phyloP scores from a whole-genome alignment of 2,113 vertebrate species.

The Pollimyrus isidori region DNA sequence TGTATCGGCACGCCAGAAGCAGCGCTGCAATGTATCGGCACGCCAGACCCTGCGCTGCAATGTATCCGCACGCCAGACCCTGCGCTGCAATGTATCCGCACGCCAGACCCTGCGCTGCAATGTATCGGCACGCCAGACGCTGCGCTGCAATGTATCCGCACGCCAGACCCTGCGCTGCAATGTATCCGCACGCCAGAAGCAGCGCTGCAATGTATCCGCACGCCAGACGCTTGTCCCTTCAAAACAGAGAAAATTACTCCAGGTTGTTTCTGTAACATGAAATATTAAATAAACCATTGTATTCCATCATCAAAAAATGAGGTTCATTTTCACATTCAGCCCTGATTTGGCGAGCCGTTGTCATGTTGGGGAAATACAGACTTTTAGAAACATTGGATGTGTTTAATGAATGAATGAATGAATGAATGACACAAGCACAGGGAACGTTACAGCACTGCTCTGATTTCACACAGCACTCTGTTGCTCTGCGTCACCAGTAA shows the following conservation, averaged over 20 bases:
- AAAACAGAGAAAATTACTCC: not conserved
- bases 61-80: no score
- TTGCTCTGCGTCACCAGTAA: conserved; percentile 52
- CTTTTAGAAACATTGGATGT: conserved; percentile 57
- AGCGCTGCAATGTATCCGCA: not conserved
- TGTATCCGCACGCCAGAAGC: no score
- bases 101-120: no score
- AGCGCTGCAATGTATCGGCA: no score
- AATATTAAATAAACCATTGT: conserved; percentile 54
- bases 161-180: no score
- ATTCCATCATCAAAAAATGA: not conserved
- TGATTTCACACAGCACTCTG: conserved; percentile 63
- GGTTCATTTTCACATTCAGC: not conserved
- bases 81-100: no score
- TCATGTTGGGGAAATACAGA: conserved; percentile 35
- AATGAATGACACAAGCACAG: conserved; percentile 50
- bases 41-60: no score
- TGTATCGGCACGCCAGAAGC: no score
- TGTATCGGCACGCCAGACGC: no score
- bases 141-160: no score
- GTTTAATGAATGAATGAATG: conserved; percentile 58
- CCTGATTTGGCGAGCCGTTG: not conserved
- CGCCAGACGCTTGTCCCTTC: not conserved
- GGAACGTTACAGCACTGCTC: conserved; percentile 41
- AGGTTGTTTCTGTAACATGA: conserved; percentile 54